Evolutionary conservation across 2,113 vertebrate species (phyloP).

Genomic region (Pachyramphus minor): DNA sequence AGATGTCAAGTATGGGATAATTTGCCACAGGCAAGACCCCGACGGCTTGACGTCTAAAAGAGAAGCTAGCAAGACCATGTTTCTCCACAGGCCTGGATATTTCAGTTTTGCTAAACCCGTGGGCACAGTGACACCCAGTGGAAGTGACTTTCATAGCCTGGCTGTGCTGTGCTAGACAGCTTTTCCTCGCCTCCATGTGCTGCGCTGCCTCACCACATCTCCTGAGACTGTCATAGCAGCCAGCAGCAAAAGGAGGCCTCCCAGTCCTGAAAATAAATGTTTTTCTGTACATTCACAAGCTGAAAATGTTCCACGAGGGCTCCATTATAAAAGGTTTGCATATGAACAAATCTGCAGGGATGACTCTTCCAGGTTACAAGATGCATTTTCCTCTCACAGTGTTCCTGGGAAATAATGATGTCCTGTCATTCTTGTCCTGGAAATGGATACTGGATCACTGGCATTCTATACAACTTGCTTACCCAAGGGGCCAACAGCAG

Average conservation of each 20-base stretch:
- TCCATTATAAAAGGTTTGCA: not conserved
- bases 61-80: not conserved
- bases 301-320: not conserved
- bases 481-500: not conserved
- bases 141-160: not conserved
- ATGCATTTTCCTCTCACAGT: not conserved
- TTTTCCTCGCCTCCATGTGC: not conserved
- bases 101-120: not conserved
- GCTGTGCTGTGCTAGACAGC: rapidly evolving
- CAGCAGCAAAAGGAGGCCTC: not conserved
- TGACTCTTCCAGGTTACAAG: not conserved
- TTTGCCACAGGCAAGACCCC: not conserved
- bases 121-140: constrained; percentile 21
- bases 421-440: not conserved
- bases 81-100: not conserved
- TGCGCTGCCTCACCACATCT: not conserved
- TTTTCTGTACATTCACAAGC: not conserved
- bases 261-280: not conserved
- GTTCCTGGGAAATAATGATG: not conserved
- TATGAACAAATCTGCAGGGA: not conserved
- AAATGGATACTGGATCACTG: not conserved
- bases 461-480: not conserved
- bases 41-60: not conserved
- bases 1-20: not conserved
- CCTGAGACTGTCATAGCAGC: not conserved